Evolutionary conservation across 1,140 invertebrate genomes (phyloP), one percentile per base, ranked within the genome.

Genomic region (Battus philenor): DNA sequence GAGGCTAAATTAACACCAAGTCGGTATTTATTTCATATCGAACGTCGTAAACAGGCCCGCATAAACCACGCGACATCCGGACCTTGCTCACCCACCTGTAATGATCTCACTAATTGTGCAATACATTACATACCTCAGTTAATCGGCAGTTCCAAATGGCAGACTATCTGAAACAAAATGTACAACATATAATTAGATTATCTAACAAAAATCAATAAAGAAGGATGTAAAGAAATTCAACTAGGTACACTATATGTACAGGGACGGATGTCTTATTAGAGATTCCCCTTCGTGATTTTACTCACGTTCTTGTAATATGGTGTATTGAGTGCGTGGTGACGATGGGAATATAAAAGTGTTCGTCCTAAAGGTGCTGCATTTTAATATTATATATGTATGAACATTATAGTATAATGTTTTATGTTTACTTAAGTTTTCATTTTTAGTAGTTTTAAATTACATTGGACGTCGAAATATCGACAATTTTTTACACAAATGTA

Each of bases 1-100:
- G 47, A 54, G 39, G 53, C 46, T 65, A 64, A 66, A 72, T 59
- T 57, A 54, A 50, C 53, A 44, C 26, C 50, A 47, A 56, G 44
- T 57, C 48, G 44, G 49, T 53, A 56, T 56, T 41, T 44, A 47
- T 34, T 34, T 34, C 16, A 16, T 18, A 34, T 34, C 16, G 17
- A 34, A 20, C 20, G 20, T 15, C 32, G 32, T 34, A 34, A 34
- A 34, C 32, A 11, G 32, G 11, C 16, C 9, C 32, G 32, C 20
- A 18, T 18, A 34, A 34, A 34, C 32, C 11, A 9, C 2, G 26
- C 26, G 0, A 20, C 32, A 18, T 20, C 32, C 17, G 16, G 20
- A 17, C 17, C n/a, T 6, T 18, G n/a, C 32, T 20, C 6, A 17
- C 7, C 31, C 32, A 4, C 10, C 15, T 16, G 7, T 34, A 20